Conservation (phyloP, 2,888 invertebrate species). For the Habroteleia sp. region DNA sequence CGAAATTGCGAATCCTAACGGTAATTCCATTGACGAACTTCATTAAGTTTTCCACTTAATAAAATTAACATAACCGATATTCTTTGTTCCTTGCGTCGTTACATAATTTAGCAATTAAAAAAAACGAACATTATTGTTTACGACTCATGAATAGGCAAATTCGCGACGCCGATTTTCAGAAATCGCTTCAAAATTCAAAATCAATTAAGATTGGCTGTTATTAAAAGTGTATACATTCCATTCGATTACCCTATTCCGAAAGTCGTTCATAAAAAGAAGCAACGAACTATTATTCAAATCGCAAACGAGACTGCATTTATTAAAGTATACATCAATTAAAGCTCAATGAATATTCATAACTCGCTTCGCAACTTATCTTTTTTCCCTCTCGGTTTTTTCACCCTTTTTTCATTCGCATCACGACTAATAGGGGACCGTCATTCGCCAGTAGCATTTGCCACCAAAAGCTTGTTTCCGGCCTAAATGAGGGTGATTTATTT, state of each 20-base stretch:
- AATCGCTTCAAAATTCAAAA: no score
- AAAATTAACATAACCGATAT: no score
- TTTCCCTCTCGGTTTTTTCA: conserved; percentile 38
- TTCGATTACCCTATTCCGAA: conserved; percentile 19
- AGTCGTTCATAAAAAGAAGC: conserved; percentile 2
- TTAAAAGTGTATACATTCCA: conserved; percentile 11
- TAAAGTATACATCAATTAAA: conserved; percentile 33
- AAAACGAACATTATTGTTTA: no score
- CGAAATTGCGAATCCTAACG: no score
- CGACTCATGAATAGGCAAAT: no score
- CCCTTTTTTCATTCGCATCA: conserved; percentile 53
- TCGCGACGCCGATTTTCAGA: no score
- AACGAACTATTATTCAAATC: conserved; percentile 12
- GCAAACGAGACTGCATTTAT: conserved; percentile 14
- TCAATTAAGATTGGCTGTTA: conserved; percentile 20
- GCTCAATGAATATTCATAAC: conserved; percentile 39
- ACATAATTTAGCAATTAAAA: no score
- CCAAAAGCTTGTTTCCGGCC: conserved; percentile 60
- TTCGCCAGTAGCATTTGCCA: conserved; percentile 50
- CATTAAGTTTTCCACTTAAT: no score
- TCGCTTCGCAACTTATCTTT: conserved; percentile 35
- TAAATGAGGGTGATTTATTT: conserved; percentile 61
- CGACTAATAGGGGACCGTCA: conserved; percentile 56
- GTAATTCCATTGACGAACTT: no score
- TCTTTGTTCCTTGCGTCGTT: no score